Evolutionary conservation across 2,888 invertebrate genomes (phyloP), one percentile per base, ranked within the genome.

Genomic region (Reticulitermes lucifugus): DNA sequence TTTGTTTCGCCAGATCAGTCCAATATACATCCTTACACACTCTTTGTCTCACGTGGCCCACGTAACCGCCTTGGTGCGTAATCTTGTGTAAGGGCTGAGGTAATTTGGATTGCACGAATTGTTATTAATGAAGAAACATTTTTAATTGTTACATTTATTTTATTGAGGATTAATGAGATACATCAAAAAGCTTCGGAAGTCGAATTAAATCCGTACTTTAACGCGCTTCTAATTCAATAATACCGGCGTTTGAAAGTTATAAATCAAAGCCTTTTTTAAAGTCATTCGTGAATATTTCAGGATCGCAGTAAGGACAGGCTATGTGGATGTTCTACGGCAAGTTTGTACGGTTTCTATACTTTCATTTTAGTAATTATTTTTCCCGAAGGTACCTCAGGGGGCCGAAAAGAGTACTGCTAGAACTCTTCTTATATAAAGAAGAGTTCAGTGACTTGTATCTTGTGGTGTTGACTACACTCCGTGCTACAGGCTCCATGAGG

Each of bases 391-490:
- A 65, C 65, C 65, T 25, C 65, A 35, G 41, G 41, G 35, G 73
- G 73, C 22, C 18, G 41, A 29, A 41, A 41, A 73, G 73, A 7
- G 41, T 21, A 73, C 41, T 41, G 73, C 73, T 21, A 29, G 41
- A 73, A 41, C 41, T 41, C 35, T 35, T 35, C 35, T 35, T 35
- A 35, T 73, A 7, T 35, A 10, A 21, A 46, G 3, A 35, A 35
- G 73, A 73, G 73, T 73, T 73, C 73, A 73, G 41, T 73, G 73
- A 73, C 73, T 73, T 73, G 55, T 55, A 18, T 18, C 60, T 21
- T n/a, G 22, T 60, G 60, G 60, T 65, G 65, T 65, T n/a, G 65
- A 65, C 65, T 65, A 65, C n/a, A n/a, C 65, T 65, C 65, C 25
- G n/a, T 65, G n/a, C 65, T 65, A 10, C 65, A 25, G 25, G 65